Evolutionary conservation across 30 jellyfish, hydroid and myxozoan genomes (phyloP).

Genomic region (Chironex yamaguchii): DNA sequence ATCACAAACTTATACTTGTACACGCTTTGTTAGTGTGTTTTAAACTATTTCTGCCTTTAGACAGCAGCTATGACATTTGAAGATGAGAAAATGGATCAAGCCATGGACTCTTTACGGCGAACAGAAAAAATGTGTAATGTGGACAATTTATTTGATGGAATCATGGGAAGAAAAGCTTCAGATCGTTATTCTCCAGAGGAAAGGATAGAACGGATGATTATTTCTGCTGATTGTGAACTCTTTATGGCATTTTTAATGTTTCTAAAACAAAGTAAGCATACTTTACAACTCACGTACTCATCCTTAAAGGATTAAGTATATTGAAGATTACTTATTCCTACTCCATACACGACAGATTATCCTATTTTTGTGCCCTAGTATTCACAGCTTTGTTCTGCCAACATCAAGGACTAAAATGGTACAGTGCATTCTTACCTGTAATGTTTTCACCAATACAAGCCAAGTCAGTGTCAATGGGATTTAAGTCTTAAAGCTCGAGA

Average conservation of each 20-base stretch:
- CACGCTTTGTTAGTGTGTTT: neutral
- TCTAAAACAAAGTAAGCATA: conserved; percentile 88
- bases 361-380: too few relatives aligned
- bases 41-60: conserved; percentile 25
- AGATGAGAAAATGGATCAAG: conserved; percentile 95
- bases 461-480: too few relatives aligned
- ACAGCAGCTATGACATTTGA: conserved; percentile 99
- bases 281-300: too few relatives aligned
- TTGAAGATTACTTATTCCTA: too few relatives aligned
- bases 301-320: too few relatives aligned
- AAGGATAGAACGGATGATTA: conserved; percentile 91
- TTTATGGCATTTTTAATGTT: conserved; percentile 96
- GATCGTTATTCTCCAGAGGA: conserved; percentile 87
- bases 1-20: too few relatives aligned
- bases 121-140: conserved; percentile 96
- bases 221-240: conserved; percentile 97
- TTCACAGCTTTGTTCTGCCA: too few relatives aligned
- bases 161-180: conserved; percentile 81
- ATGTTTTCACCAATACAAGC: too few relatives aligned
- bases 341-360: too few relatives aligned
- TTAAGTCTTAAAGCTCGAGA: too few relatives aligned
- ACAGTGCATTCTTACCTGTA: too few relatives aligned
- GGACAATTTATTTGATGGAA: conserved; percentile 90
- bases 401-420: too few relatives aligned
- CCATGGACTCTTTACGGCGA: conserved; percentile 76